Percentiles rank a stretch among this genome's conserved stretches.
Conservation (phyloP, 2,113 vertebrate species). For the Tenrec ecaudatus region DNA sequence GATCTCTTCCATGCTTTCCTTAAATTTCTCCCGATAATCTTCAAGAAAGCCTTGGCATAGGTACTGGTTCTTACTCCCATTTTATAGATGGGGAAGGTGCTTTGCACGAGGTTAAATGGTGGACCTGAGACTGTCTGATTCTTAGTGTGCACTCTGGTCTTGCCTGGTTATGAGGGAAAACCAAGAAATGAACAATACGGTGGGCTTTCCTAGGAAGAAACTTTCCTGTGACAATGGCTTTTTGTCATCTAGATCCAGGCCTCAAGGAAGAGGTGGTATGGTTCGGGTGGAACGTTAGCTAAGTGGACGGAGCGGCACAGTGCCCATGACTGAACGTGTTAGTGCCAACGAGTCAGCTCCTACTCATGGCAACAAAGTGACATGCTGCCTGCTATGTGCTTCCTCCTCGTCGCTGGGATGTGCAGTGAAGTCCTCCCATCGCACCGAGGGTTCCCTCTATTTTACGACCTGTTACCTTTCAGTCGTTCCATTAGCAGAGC, state of each 20-base stretch:
- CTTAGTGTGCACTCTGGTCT: not conserved
- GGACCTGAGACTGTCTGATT: rapidly evolving
- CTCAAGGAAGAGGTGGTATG: not conserved
- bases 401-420: not conserved
- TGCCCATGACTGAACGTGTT: not conserved
- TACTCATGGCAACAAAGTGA: not conserved
- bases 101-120: rapidly evolving
- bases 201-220: not conserved
- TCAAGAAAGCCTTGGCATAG: not conserved
- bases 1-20: not conserved
- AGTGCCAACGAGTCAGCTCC: not conserved
- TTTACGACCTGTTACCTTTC: not conserved
- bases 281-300: not conserved
- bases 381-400: not conserved
- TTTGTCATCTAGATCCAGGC: not conserved
- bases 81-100: not conserved
- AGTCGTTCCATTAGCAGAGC: not conserved
- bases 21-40: not conserved
- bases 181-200: not conserved
- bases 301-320: not conserved
- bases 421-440: not conserved
- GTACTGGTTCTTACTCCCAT: not conserved
- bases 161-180: not conserved
- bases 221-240: not conserved
- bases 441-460: not conserved